phyloP scores from a whole-genome alignment of 2,888 invertebrate genomes.

The Drosophila planitibia region DNA sequence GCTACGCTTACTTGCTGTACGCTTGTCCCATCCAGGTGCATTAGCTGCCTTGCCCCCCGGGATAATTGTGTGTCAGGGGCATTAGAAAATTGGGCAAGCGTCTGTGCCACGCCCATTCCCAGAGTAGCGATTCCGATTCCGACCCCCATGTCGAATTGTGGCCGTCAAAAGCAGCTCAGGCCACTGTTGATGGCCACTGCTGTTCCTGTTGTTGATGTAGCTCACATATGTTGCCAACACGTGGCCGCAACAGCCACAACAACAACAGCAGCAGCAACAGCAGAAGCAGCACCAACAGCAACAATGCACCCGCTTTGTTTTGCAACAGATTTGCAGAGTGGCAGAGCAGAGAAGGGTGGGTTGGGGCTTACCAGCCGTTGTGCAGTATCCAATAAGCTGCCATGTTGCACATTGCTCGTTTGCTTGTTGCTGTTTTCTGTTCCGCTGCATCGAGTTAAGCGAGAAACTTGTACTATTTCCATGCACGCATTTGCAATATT shows the following conservation, averaged over 20 bases:
- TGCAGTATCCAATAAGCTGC: slow-evolving; percentile 36
- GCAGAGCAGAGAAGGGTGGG: background rate
- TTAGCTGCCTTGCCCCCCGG: slow-evolving; percentile 19
- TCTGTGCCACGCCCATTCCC: slow-evolving; percentile 26
- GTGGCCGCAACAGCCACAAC: slow-evolving; percentile 60
- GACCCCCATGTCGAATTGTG: slow-evolving; percentile 37
- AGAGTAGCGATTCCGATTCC: slow-evolving; percentile 8
- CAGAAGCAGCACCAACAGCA: slow-evolving; percentile 15
- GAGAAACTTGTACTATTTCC: slow-evolving; percentile 1
- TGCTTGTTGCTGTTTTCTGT: slow-evolving; percentile 23
- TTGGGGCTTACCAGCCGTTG: background rate
- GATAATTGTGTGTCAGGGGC: slow-evolving; percentile 72
- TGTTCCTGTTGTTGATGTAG: slow-evolving; percentile 46
- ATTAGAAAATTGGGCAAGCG: slow-evolving; percentile 50
- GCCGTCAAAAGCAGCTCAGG: slow-evolving; percentile 40
- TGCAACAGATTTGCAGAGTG: slow-evolving; percentile 50
- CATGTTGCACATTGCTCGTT: slow-evolving; percentile 48
- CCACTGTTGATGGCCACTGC: slow-evolving; percentile 13
- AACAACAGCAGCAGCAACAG: slow-evolving; percentile 47
- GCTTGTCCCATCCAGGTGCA: slow-evolving; percentile 25
- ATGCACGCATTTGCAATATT: slow-evolving; percentile 53
- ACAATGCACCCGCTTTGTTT: slow-evolving; percentile 38
- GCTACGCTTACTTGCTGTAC: slow-evolving; percentile 54
- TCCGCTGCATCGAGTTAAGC: slow-evolving; percentile 39
- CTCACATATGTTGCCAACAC: slow-evolving; percentile 70